These are phyloP conservation scores for Hydractinia echinata DNA, from an alignment of 30 jellyfish, hydroid and myxozoan genomes.

Conservation along the genomic window DNA sequence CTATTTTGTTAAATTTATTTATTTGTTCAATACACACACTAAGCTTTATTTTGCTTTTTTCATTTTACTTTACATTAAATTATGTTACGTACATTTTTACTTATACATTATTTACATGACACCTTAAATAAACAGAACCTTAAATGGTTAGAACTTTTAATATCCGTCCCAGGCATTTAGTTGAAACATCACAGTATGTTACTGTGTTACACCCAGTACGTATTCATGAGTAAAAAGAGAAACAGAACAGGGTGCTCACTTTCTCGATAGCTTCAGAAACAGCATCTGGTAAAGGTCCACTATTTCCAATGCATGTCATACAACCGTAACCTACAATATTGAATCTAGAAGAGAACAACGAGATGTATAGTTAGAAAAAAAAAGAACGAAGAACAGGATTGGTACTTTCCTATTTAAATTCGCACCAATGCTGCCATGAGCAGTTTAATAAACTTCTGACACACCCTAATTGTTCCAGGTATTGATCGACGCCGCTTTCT, in stretches of 20 bases:
- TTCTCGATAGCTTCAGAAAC: conserved; percentile 89
- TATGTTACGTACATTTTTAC: no score
- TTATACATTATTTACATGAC: no score
- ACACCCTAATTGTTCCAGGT: conserved; percentile 85
- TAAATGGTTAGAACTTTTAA: no score
- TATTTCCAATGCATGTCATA: conserved; percentile 93
- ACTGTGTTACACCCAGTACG: no score
- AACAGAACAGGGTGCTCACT: conserved; percentile 31
- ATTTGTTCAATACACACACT: no score
- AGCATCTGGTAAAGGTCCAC: conserved; percentile 91
- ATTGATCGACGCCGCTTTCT: conserved; percentile 75
- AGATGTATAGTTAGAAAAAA: neutral
- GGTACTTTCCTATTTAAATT: neutral
- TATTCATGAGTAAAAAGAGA: no score
- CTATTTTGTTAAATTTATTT: no score
- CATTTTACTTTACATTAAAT: no score
- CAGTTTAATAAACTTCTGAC: neutral
- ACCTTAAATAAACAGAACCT: no score
- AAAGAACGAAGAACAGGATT: neutral
- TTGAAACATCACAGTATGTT: no score
- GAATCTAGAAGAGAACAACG: conserved; percentile 42
- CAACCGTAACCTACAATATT: conserved; percentile 91
- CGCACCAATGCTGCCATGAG: neutral
- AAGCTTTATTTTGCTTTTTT: no score
- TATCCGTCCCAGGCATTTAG: no score